These are phyloP conservation scores for Tiliacea citrago DNA, from an alignment of 2,888 invertebrate genomes.

Conservation along the genomic window DNA sequence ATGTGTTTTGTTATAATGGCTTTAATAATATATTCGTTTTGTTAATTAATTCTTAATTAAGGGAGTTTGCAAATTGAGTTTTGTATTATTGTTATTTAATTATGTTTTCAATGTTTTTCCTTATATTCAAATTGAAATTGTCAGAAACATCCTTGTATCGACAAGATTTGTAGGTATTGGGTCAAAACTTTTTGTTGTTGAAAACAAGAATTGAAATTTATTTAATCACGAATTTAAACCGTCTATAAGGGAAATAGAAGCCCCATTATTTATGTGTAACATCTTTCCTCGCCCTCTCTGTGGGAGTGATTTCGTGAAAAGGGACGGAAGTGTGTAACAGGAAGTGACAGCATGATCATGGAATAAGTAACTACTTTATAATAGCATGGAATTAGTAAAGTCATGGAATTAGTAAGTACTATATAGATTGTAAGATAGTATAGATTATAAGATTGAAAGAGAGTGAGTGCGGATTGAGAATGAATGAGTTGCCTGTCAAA, in stretches of 20 bases:
- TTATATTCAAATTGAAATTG: slow-evolving; percentile 1
- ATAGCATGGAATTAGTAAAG: too few relatives aligned
- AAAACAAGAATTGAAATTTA: not conserved
- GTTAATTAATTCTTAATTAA: slow-evolving; percentile 49
- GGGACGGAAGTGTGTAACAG: too few relatives aligned
- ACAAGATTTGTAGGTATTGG: not conserved
- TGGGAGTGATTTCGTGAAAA: too few relatives aligned
- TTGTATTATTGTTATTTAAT: slow-evolving; percentile 26
- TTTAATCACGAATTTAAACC: not conserved
- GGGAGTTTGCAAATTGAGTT: slow-evolving; percentile 38
- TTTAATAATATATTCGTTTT: slow-evolving; percentile 55
- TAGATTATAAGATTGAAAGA: too few relatives aligned
- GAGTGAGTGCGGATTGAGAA: too few relatives aligned
- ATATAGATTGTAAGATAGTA: too few relatives aligned
- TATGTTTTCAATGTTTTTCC: slow-evolving; percentile 11
- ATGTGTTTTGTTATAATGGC: slow-evolving; percentile 58
- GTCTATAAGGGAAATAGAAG: not conserved
- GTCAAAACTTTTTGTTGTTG: not conserved
- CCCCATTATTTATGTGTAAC: not conserved
- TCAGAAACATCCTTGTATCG: not conserved
- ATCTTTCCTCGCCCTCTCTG: too few relatives aligned
- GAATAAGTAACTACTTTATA: too few relatives aligned
- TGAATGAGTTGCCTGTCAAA: too few relatives aligned
- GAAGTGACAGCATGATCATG: too few relatives aligned
- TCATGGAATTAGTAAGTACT: too few relatives aligned